A percentile compares a stretch with the other conserved stretches of the same genome.
Evolutionary conservation across 2,797 vertebrate species (phyloP).

Genomic region (Lateolabrax maculatus): DNA sequence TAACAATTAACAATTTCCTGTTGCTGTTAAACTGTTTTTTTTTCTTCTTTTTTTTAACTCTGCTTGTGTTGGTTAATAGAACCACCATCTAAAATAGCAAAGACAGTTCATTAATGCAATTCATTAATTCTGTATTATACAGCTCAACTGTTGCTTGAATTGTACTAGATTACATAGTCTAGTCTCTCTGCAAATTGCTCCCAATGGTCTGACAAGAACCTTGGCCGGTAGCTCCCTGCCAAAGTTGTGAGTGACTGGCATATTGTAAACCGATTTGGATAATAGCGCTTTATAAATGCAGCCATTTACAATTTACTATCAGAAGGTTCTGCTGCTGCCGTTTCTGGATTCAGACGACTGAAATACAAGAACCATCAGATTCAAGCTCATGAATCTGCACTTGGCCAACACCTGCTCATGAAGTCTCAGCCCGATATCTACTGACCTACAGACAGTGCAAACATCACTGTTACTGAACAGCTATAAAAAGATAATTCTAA

Average conservation of each 20-base stretch:
- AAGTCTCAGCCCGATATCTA: neutral
- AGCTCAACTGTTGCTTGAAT: neutral
- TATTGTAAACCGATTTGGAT: neutral
- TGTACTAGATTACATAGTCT: neutral
- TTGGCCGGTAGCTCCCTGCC: no score
- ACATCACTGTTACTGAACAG: neutral
- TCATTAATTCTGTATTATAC: neutral
- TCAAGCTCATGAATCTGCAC: neutral
- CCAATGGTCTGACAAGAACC: neutral
- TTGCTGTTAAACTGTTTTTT: no score
- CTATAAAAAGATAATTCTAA: no score
- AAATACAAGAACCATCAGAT: neutral
- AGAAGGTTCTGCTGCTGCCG: neutral
- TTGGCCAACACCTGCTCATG: neutral
- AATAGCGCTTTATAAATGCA: neutral
- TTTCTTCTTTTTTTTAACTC: no score
- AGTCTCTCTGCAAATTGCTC: neutral
- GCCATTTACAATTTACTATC: neutral
- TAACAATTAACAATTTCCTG: neutral
- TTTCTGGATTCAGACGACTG: neutral
- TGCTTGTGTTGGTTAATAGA: no score
- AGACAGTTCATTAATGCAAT: no score
- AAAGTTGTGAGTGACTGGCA: neutral
- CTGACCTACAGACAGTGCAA: neutral
- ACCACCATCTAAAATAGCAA: neutral